Conservation (phyloP, 2,113 vertebrate species). For the Channa argus region DNA sequence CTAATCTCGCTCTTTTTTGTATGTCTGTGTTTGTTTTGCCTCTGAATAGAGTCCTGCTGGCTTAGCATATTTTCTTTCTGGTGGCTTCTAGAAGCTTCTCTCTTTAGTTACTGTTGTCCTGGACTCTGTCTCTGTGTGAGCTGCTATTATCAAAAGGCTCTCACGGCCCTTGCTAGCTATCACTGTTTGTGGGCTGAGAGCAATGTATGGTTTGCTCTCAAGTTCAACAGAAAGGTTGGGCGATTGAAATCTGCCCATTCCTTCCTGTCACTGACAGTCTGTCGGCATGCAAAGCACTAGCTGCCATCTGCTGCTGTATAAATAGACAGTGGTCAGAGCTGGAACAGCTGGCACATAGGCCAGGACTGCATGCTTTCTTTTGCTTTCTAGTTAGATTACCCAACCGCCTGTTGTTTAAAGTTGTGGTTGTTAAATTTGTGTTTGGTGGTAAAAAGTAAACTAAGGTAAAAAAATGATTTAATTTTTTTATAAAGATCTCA, state of each 20-base stretch:
- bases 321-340: slow-evolving; percentile 78
- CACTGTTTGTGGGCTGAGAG: slow-evolving; percentile 33
- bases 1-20: slow-evolving; percentile 58
- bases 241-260: slow-evolving; percentile 81
- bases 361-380: slow-evolving; percentile 59
- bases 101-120: slow-evolving; percentile 65
- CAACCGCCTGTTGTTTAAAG: no score
- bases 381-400: slow-evolving; percentile 46
- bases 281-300: slow-evolving; percentile 78
- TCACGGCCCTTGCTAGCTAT: slow-evolving; percentile 33
- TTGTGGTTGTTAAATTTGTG: no score
- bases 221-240: slow-evolving; percentile 70
- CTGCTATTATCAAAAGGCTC: slow-evolving; percentile 64
- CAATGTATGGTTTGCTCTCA: slow-evolving; percentile 59
- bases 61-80: slow-evolving; percentile 68
- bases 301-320: slow-evolving; percentile 84
- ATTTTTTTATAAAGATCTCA: no score
- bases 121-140: slow-evolving; percentile 44
- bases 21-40: slow-evolving; percentile 67
- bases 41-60: slow-evolving; percentile 76
- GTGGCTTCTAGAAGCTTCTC: slow-evolving; percentile 72
- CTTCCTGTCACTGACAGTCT: slow-evolving; percentile 83
- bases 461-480: no score
- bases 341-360: slow-evolving; percentile 75
- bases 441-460: no score